A percentile compares a stretch with the other conserved stretches of the same genome.
These are phyloP conservation scores for Dynastes grantii DNA, from an alignment of 2,888 invertebrate species.

Conservation along the genomic window DNA sequence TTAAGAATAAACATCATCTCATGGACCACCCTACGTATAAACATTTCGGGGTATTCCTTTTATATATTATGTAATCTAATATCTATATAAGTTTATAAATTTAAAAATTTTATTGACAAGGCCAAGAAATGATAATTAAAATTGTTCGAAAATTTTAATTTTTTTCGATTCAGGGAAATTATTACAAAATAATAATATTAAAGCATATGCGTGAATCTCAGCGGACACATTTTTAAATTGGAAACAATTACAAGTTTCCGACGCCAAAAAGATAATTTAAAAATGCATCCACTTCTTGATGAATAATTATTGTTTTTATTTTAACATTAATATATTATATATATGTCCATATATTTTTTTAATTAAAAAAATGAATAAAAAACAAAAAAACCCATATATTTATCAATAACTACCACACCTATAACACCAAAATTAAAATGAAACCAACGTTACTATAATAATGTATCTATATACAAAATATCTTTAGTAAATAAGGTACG, in stretches of 20 bases:
- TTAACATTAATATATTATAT: conserved; percentile 52
- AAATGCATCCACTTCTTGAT: not conserved
- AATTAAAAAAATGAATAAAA: conserved; percentile 55
- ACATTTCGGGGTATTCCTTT: no score
- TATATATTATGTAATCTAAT: no score
- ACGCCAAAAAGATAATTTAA: not conserved
- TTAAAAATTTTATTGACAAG: conserved; percentile 56
- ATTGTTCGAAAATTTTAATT: conserved; percentile 49
- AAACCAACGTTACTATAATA: conserved; percentile 60
- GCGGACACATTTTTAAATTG: no score
- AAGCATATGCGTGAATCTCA: conserved; percentile 57
- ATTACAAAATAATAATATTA: conserved; percentile 60
- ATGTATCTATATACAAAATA: conserved; percentile 54
- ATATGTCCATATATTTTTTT: conserved; percentile 46
- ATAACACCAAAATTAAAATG: conserved; percentile 63
- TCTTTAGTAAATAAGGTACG: conserved; percentile 63
- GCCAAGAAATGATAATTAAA: conserved; percentile 58
- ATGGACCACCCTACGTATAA: no score
- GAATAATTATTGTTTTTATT: conserved; percentile 27
- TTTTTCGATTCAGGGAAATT: no score
- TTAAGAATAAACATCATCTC: no score
- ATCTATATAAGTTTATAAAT: not conserved
- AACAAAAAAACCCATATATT: conserved; percentile 60
- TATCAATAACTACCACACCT: conserved; percentile 61
- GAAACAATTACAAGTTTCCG: no score